phyloP scores from a whole-genome alignment of 2,113 vertebrate species.

The Megaceryle torquata region DNA sequence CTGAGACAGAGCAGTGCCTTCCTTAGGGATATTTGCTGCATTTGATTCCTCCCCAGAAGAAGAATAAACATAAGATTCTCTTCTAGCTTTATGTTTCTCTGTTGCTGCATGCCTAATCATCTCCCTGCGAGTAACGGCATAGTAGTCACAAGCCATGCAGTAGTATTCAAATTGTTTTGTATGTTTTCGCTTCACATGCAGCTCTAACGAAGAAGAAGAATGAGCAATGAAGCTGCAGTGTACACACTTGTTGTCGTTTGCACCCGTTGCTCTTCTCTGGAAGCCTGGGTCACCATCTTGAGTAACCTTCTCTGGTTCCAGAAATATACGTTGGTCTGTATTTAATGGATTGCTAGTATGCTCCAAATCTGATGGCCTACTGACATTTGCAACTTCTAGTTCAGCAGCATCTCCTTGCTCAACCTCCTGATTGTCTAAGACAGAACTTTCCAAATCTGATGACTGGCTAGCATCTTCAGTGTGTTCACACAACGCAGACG shows the following conservation, averaged over 20 bases:
- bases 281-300: conserved; percentile 29
- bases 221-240: conserved; percentile 88
- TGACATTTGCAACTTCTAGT: neutral
- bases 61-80: conserved; percentile 76
- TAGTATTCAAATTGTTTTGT: conserved; percentile 92
- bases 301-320: conserved; percentile 16
- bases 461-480: neutral
- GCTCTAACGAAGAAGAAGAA: conserved; percentile 85
- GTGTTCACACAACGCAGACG: neutral
- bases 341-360: neutral
- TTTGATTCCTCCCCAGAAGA: conserved; percentile 3
- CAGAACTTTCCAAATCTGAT: neutral
- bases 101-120: conserved; percentile 91
- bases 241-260: conserved; percentile 74
- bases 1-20: neutral
- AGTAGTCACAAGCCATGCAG: conserved; percentile 94
- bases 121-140: conserved; percentile 88
- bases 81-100: conserved; percentile 91
- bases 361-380: conserved; percentile 34
- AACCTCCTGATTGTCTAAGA: conserved; percentile 25
- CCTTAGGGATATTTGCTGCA: neutral
- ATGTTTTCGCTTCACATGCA: conserved; percentile 92
- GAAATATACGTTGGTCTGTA: neutral
- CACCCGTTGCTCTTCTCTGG: conserved; percentile 57
- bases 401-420: conserved; percentile 29